Conservation (phyloP, 2,113 vertebrate species). For the Dendropsophus ebraccatus region DNA sequence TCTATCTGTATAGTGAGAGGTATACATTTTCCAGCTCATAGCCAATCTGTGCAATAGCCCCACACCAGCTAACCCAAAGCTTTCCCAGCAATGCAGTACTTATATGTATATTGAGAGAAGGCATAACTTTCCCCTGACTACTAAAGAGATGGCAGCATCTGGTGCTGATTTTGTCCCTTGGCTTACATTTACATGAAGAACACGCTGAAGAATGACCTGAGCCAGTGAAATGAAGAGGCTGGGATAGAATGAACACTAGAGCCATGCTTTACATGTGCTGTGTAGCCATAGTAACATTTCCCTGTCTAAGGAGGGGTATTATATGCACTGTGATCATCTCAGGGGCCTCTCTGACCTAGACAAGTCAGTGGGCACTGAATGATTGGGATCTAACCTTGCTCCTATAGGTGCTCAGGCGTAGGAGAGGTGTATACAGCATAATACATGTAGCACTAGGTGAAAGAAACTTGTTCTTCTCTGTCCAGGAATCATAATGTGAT, state of each 20-base stretch:
- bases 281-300: constrained; percentile 75
- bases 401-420: too few species aligned
- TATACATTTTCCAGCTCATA: too few species aligned
- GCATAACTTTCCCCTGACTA: neutral
- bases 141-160: neutral
- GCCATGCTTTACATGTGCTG: constrained; percentile 66
- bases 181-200: constrained; percentile 65
- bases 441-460: neutral
- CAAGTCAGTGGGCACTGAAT: neutral
- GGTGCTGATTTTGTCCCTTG: neutral
- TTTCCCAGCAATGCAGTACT: neutral
- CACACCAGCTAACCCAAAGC: neutral
- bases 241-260: constrained; percentile 70
- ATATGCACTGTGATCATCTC: constrained; percentile 70
- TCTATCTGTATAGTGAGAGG: too few species aligned
- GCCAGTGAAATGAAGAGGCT: constrained; percentile 61
- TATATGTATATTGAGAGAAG: neutral
- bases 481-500: too few species aligned
- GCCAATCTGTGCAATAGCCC: neutral
- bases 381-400: neutral
- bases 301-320: constrained; percentile 70
- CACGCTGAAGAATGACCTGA: constrained; percentile 64
- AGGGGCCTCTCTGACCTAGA: constrained; percentile 36
- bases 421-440: too few species aligned
- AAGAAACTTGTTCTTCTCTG: neutral